Conservation (phyloP, 2,113 vertebrate species). For the Alectura lathami region DNA sequence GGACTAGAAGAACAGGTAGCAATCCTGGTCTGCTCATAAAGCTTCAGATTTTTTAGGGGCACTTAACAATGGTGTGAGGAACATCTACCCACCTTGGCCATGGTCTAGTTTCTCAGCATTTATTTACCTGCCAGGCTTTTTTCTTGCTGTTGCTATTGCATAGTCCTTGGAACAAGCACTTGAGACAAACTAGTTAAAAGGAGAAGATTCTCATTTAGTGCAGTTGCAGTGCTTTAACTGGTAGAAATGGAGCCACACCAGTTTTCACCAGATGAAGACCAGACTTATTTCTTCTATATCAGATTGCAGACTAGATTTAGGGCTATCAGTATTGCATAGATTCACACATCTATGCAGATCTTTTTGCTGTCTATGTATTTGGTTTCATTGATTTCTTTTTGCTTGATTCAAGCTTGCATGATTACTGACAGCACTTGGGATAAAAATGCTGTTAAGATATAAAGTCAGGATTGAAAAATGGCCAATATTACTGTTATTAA, state of each 20-base stretch:
- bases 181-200: background rate
- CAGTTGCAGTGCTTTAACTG: background rate
- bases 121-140: constrained; percentile 18
- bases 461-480: background rate
- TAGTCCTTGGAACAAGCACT: background rate
- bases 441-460: background rate
- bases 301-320: background rate
- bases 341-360: background rate
- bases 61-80: constrained; percentile 3
- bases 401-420: background rate
- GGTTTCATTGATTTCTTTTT: background rate
- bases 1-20: background rate
- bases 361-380: background rate
- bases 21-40: constrained; percentile 55
- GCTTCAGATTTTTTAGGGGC: constrained; percentile 37
- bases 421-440: background rate
- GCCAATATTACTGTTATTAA: background rate
- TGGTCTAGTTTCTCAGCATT: constrained; percentile 6
- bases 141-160: constrained; percentile 32
- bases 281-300: background rate
- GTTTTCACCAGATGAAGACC: background rate
- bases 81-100: constrained; percentile 30
- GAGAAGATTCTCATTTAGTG: background rate
- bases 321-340: background rate
- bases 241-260: background rate